Evolutionary conservation across 2,888 invertebrate genomes (phyloP), one percentile per base, ranked within the genome.

Genomic region (Serripes groenlandicus): DNA sequence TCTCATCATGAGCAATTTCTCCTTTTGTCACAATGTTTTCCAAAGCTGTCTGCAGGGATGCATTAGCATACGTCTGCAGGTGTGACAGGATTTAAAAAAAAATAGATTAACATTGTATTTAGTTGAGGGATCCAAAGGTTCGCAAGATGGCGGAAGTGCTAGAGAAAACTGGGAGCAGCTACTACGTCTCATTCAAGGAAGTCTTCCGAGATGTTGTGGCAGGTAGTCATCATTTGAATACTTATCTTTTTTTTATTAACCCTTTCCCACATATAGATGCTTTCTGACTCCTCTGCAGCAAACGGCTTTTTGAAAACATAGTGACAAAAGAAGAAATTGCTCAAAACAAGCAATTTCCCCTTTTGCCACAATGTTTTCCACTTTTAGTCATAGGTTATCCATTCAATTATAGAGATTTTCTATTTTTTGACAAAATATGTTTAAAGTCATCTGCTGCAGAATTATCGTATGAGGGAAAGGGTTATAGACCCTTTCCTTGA

Each of bases 61-160:
- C 42, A 42, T 7, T 42, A 42, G 42, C 42, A 11, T 11, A 15
- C 15, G 7, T 15, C 15, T 11, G 42, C 15, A 42, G 42, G 42
- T 42, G 9, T 42, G 42, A 42, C 7, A 42, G 15, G 7, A 42
- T 42, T 15, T 11, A 11, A 42, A 7, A 42, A 42, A 42, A n/a
- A n/a, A n/a, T n/a, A n/a, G n/a, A n/a, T n/a, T n/a, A n/a, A n/a
- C n/a, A n/a, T 49, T 49, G 49, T 11, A 54, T 56, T 11, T 83
- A 94, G 93, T 87, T 94, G 18, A 87, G 92, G 37, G 91, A 93
- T 75, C 92, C 92, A 15, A 92, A 97, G 89, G 98, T 98, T 7
- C 96, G 97, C 72, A 97, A 97, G 92, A 98, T 99, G 98, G 98
- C 98, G 0, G 96, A 97, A 32, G 97, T 99, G 87, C 94, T 99